Percentiles rank a stretch among this genome's conserved stretches.
Evolutionary conservation across 2,797 vertebrate species (phyloP).

Genomic region (Leptodactylus fallax): DNA sequence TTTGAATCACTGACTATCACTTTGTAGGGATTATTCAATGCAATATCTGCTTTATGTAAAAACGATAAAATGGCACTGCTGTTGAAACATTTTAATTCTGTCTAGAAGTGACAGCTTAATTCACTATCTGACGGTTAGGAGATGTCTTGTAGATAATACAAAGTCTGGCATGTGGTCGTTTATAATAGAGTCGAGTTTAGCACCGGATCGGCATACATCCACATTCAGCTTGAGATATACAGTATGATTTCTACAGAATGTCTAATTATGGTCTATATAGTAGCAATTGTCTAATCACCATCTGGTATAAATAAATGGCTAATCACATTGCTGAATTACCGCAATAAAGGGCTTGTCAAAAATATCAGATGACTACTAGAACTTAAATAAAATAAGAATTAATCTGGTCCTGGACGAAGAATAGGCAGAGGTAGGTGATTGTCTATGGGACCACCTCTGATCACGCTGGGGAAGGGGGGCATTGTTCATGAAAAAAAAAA

Average conservation of each 20-base stretch:
- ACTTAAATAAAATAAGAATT: no score
- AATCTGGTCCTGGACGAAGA: no score
- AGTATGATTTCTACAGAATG: not conserved
- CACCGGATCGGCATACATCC: not conserved
- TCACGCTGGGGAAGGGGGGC: no score
- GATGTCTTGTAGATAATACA: constrained; percentile 31
- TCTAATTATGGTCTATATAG: not conserved
- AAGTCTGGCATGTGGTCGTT: not conserved
- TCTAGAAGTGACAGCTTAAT: constrained; percentile 50
- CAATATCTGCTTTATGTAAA: constrained; percentile 53
- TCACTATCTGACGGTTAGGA: constrained; percentile 18
- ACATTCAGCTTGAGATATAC: not conserved
- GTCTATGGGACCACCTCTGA: no score
- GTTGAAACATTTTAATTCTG: constrained; percentile 50
- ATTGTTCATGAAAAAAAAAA: no score
- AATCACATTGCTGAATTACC: not conserved
- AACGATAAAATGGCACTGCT: constrained; percentile 48
- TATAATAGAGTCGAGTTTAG: constrained; percentile 10
- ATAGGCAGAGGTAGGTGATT: no score
- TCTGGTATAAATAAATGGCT: not conserved
- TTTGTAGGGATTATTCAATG: constrained; percentile 36
- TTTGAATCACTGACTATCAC: constrained; percentile 44
- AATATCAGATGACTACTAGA: no score
- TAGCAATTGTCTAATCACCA: not conserved
- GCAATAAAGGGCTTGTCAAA: not conserved